Base-by-base conservation (phyloP, 1,140 invertebrate species). In the Drosophila hydei region DNA sequence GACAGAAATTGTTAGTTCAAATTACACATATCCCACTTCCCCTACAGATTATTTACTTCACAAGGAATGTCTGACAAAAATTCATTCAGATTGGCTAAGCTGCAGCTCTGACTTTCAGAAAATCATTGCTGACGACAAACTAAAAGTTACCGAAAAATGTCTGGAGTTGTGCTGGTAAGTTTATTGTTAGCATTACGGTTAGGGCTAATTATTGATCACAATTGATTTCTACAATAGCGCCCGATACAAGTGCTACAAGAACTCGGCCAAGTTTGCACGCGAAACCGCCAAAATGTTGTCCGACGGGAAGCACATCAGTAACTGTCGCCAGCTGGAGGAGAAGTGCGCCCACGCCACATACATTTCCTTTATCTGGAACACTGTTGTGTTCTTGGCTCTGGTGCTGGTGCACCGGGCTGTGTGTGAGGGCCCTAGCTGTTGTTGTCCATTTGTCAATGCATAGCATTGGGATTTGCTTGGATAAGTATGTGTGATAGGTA, bases 201-300 rank as follows among this genome's bases (percentile, higher is more conserved):
- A n/a, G 5, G 9, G n/a, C 1, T 1, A 18, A 16, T 21, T 33
- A 30, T 55, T 48, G 1, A 16, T 64, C 16, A 8, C 12, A 12
- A 65, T 45, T 70, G 43, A 55, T 42, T 51, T 91, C 60, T 91
- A 89, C 56, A 91, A 89, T 19, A 91, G 90, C 30, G 90, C 90
- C 16, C 72, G 85, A 3, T 91, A 77, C 59, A 91, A 91, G 55
- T 91, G 90, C 74, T 88, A 90, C 33, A 77, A 91, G 42, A 61
- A 90, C 38, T 91, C 90, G 55, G 90, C 90, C 3, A 75, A 78
- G 47, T 91, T 90, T 59, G 90, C 89, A 47, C 77, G 87, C 7
- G 81, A 90, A 47, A 91, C 87, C 45, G 90, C 90, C 36, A 89
- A 90, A 88, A 90, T 90, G 78, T 50, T 91, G 30, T 89, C 90